Evolutionary conservation across 2,113 vertebrate genomes (phyloP).

Genomic region (Antechinus stuartii): DNA sequence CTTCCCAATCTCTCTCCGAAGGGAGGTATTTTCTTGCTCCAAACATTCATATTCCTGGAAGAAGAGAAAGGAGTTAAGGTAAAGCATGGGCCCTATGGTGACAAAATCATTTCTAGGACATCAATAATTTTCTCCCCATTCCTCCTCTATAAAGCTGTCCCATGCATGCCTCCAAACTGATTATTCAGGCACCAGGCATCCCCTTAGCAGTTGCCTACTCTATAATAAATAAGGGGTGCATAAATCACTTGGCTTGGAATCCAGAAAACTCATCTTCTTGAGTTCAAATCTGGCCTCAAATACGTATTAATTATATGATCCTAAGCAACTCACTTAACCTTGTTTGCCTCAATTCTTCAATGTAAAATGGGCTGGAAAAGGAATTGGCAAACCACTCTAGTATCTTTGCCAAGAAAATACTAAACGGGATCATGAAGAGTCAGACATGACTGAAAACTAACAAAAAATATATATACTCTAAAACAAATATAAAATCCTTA

Average conservation of each 20-base stretch:
- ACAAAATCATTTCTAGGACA: not conserved
- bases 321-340: not conserved
- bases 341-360: not conserved
- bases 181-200: not conserved
- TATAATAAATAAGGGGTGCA: not conserved
- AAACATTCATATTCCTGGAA: constrained; percentile 92
- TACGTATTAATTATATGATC: not conserved
- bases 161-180: not conserved
- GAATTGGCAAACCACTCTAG: not conserved
- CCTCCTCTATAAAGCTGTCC: not conserved
- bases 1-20: constrained; percentile 93
- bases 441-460: not conserved
- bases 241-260: not conserved
- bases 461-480: not conserved
- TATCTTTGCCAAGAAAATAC: not conserved
- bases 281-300: not conserved
- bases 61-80: not conserved
- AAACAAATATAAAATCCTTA: not conserved
- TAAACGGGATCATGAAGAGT: not conserved
- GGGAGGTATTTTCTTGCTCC: constrained; percentile 91
- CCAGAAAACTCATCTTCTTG: not conserved
- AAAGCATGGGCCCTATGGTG: not conserved
- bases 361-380: not conserved
- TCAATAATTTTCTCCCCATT: accelerated
- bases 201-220: not conserved